These are phyloP conservation scores for Lasioglossum baleicum DNA, from an alignment of 1,140 invertebrate species.

Conservation along the genomic window DNA sequence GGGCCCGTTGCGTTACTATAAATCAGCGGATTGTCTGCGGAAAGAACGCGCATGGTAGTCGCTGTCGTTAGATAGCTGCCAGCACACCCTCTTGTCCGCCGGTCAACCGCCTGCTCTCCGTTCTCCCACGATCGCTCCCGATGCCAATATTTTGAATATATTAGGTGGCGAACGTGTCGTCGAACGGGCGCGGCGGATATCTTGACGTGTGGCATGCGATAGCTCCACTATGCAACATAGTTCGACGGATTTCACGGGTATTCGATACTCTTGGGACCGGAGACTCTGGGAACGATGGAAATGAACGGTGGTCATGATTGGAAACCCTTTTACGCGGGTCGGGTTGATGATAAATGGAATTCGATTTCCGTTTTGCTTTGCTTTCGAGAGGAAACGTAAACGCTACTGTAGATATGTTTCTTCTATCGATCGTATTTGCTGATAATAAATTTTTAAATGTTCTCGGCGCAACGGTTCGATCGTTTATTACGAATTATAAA, in stretches of 20 bases:
- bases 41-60: conserved; percentile 26
- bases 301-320: too few species aligned
- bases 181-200: background rate
- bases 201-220: background rate
- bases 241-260: background rate
- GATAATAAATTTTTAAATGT: too few species aligned
- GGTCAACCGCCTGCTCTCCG: background rate
- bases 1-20: conserved; percentile 24
- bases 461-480: too few species aligned
- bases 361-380: too few species aligned
- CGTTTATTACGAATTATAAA: too few species aligned
- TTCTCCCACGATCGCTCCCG: conserved; percentile 12
- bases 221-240: background rate
- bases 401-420: too few species aligned
- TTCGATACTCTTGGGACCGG: too few species aligned
- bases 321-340: too few species aligned
- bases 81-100: background rate
- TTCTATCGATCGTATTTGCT: too few species aligned
- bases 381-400: too few species aligned
- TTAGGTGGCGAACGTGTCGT: background rate
- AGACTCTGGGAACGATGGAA: too few species aligned
- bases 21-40: conserved; percentile 34
- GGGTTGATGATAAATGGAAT: too few species aligned
- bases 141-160: conserved; percentile 3
- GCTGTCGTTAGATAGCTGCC: conserved; percentile 9